phyloP scores from a whole-genome alignment of 2,113 vertebrate species.

The Bucco capensis region DNA sequence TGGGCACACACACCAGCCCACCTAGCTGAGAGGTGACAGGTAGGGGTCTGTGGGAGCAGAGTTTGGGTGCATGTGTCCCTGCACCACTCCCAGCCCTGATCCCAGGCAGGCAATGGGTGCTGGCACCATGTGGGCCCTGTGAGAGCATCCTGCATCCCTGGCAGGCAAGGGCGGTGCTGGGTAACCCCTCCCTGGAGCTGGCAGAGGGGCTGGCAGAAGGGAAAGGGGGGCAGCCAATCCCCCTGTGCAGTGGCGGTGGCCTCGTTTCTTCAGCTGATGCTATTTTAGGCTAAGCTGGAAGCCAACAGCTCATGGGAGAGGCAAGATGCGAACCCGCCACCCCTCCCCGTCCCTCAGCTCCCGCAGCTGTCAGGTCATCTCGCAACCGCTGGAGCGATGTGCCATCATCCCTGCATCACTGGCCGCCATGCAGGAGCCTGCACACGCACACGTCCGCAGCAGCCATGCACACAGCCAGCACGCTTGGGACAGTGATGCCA shows the following conservation, averaged over 20 bases:
- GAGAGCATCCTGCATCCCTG: neutral
- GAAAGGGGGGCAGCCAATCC: neutral
- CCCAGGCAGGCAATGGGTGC: neutral
- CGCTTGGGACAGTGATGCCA: rapidly evolving
- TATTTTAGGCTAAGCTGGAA: conserved; percentile 85
- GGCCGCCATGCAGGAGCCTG: neutral
- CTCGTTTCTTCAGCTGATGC: conserved; percentile 81
- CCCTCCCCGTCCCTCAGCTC: neutral
- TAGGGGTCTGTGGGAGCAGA: rapidly evolving
- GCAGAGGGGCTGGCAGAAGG: neutral
- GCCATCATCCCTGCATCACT: neutral
- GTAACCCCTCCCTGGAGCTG: conserved; percentile 32
- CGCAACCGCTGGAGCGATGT: neutral
- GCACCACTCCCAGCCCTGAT: neutral
- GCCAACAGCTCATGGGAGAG: conserved; percentile 59
- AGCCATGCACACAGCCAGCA: rapidly evolving
- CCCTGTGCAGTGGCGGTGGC: conserved; percentile 48
- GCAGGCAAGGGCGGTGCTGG: neutral
- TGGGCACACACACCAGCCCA: neutral
- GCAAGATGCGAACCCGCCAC: neutral
- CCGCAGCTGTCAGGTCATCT: conserved; percentile 44
- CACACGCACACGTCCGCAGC: neutral
- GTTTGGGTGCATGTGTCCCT: rapidly evolving
- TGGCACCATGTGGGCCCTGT: neutral
- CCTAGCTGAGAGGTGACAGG: neutral